Percentiles rank a stretch among this genome's conserved stretches.
These are phyloP conservation scores for Spermophilus dauricus DNA, from an alignment of 2,113 vertebrate genomes.

Conservation along the genomic window DNA sequence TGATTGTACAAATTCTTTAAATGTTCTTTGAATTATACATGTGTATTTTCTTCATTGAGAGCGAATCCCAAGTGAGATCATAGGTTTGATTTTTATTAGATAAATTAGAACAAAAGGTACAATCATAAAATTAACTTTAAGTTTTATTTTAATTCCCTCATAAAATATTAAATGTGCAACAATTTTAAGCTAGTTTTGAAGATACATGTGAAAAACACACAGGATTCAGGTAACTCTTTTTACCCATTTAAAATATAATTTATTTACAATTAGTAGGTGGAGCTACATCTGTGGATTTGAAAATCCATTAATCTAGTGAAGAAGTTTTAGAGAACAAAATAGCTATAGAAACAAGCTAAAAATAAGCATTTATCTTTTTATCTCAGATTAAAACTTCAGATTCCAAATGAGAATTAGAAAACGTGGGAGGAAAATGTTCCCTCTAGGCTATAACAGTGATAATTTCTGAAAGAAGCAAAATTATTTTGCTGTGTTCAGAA, in stretches of 20 bases:
- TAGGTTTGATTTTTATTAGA: not conserved
- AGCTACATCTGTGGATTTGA: not conserved
- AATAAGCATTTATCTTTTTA: not conserved
- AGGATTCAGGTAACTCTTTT: not conserved
- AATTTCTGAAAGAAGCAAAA: constrained; percentile 10
- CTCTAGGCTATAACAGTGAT: not conserved
- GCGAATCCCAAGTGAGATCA: not conserved
- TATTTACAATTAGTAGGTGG: not conserved
- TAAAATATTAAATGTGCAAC: not conserved
- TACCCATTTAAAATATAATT: not conserved
- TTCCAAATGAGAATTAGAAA: constrained; percentile 54
- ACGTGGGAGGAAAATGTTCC: not conserved
- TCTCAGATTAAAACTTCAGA: constrained; percentile 27
- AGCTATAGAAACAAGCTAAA: constrained; percentile 33
- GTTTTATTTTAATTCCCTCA: not conserved
- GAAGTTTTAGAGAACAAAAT: not conserved
- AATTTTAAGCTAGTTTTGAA: not conserved
- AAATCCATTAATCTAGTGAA: not conserved
- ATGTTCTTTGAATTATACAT: not conserved
- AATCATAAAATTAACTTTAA: not conserved
- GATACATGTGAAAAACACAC: not conserved
- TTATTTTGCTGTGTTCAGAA: not conserved
- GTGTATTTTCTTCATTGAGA: not conserved
- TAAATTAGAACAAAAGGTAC: not conserved
- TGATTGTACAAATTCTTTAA: not conserved